Base-by-base conservation (phyloP, 1,140 invertebrate genomes). In the Holotrichia oblita region DNA sequence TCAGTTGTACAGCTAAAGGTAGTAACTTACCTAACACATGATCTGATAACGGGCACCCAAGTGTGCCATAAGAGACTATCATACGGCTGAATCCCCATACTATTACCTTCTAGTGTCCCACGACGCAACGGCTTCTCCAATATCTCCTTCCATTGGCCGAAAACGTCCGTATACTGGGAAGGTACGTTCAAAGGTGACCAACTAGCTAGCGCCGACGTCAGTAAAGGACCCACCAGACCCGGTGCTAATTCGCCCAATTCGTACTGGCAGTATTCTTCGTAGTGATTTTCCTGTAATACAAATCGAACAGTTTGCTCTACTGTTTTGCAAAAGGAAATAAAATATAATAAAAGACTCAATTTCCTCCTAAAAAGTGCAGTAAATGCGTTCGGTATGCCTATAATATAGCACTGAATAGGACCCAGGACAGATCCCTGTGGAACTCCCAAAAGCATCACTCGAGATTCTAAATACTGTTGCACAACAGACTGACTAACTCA, bases 21-120 rank as follows among this genome's bases (percentile, higher is more conserved):
- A 77, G 79, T 80, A 84, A 85, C 89, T 88, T 89, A 93, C 90
- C 90, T 89, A 82, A 94, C 89, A 42, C 93, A 91, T 79, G 89
- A 89, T 81, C 95, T 89, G 77, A 97, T 88, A 77, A 89, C 90
- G 40, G 96, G 97, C 91, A 98, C 94, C 92, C 96, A 96, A 0
- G 94, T 92, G 79, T 96, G 94, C 97, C 97, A 98, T 76, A 98
- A 88, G 4, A 98, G 87, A 81, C 90, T 90, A 84, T 95, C 93
- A 84, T 95, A 96, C 0, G 94, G 93, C 84, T 93, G 92, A 86
- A 94, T 92, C 73, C 90, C 86, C 78, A 88, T 89, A 79, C 88
- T 87, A 76, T 88, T 88, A 81, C 77, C 81, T 88, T 78, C 88
- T 87, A 83, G 79, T 81, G 84, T 86, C 83, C 85, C 86, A 80